Evolutionary conservation across 1,140 invertebrate genomes (phyloP), one percentile per base, ranked within the genome.

Genomic region (Aplysia californica): DNA sequence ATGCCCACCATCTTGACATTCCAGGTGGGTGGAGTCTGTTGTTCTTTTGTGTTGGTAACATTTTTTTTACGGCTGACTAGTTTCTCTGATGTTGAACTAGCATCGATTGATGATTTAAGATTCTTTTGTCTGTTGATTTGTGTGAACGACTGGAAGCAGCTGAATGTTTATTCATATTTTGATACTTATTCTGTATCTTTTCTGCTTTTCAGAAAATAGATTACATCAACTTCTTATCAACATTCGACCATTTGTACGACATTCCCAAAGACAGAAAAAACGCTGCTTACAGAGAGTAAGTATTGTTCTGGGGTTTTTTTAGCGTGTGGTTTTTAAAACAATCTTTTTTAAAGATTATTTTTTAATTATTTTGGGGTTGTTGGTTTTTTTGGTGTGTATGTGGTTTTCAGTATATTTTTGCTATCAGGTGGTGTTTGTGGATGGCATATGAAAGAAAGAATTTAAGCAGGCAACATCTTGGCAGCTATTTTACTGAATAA

Each of bases 241-340:
- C 94, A 65, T 99, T 99, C 89, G 98, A 99, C 89, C 96, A 97
- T 87, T 91, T 99, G 2, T 98, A 96, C 91, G 98, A 99, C 82
- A 96, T 99, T 85, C 94, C 96, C 0, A 96, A 96, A 86, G 97
- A 99, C 77, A 93, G 94, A 35, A 99, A 99, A 89, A 97, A 96
- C 86, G 94, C 95, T 26, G 96, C 97, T 83, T 99, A 98, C 90
- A 93, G 94, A 79, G 94, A 94, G 87, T 91, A 83, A 87, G 86
- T 84, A 41, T 20, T 69, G 3, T 58, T n/a, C n/a, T n/a, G n/a
- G n/a, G n/a, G n/a, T n/a, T n/a, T n/a, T n/a, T n/a, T n/a, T n/a
- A n/a, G n/a, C n/a, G n/a, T n/a, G n/a, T n/a, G n/a, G n/a, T n/a
- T n/a, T n/a, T n/a, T n/a, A n/a, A n/a, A n/a, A n/a, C n/a, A n/a